phyloP scores from a whole-genome alignment of 2,888 invertebrate genomes.

The Andrena trimmerana region DNA sequence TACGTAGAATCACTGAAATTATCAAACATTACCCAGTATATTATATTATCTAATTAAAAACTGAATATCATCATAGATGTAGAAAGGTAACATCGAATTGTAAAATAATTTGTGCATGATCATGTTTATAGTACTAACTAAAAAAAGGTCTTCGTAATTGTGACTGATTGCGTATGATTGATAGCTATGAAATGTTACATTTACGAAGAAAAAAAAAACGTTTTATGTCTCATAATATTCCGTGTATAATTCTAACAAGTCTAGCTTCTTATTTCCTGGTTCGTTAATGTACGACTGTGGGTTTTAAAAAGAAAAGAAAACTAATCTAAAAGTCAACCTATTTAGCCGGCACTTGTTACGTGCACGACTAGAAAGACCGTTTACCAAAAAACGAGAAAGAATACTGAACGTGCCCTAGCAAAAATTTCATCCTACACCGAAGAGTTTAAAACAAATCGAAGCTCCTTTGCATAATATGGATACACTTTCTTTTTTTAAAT shows the following conservation, averaged over 20 bases:
- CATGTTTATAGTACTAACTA: conserved; percentile 31
- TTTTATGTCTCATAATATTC: conserved; percentile 15
- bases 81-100: conserved; percentile 28
- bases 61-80: conserved; percentile 22
- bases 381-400: conserved; percentile 22
- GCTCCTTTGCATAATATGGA: background rate
- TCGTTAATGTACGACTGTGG: conserved; percentile 13
- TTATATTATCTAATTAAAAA: conserved; percentile 5
- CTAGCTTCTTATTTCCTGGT: conserved; percentile 32
- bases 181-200: conserved; percentile 34
- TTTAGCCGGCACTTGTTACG: conserved; percentile 11
- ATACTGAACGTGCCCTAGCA: conserved; percentile 1
- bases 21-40: background rate
- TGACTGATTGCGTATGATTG: conserved; percentile 21
- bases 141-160: conserved; percentile 22
- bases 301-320: conserved; percentile 6
- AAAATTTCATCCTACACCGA: conserved; percentile 24
- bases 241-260: conserved; percentile 20
- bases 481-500: conserved; percentile 15
- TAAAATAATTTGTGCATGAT: conserved; percentile 49
- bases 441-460: conserved; percentile 21
- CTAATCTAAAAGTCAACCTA: conserved; percentile 11
- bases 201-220: conserved; percentile 25
- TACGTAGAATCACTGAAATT: conserved; percentile 4
- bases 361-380: conserved; percentile 32